A percentile compares a stretch with the other conserved stretches of the same genome.
phyloP scores from a whole-genome alignment of 2,888 invertebrate species.

The Drosophila merina region DNA sequence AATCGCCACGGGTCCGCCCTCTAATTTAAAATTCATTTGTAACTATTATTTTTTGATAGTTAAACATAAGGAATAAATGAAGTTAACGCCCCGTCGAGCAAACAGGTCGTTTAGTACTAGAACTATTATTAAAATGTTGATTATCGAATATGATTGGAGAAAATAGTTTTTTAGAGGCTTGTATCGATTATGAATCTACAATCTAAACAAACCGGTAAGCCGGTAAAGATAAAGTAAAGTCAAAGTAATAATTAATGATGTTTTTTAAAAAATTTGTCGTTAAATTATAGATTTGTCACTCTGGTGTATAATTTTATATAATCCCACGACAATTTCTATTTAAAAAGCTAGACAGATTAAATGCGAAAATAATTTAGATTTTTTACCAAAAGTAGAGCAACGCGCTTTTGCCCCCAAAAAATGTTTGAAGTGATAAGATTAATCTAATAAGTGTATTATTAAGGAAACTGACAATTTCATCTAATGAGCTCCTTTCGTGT shows the following conservation, averaged over 20 bases:
- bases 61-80: constrained; percentile 15
- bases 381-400: background rate
- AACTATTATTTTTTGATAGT: constrained; percentile 13
- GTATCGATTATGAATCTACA: background rate
- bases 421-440: constrained; percentile 16
- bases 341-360: background rate
- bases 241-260: constrained; percentile 1
- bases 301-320: background rate
- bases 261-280: background rate
- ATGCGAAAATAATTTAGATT: background rate
- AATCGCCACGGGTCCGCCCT: constrained; percentile 14
- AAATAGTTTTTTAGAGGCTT: background rate
- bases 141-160: background rate
- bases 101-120: constrained; percentile 30
- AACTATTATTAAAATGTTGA: constrained; percentile 9
- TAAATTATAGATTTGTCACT: background rate
- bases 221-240: background rate
- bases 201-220: constrained; percentile 5
- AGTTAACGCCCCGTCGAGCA: constrained; percentile 32
- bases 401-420: background rate
- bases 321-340: background rate
- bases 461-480: constrained; percentile 1
- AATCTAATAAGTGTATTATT: background rate
- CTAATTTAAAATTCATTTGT: constrained; percentile 1
- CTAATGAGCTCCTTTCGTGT: background rate